A percentile compares a stretch with the other conserved stretches of the same genome.
These are phyloP conservation scores for Orius laevigatus DNA, from an alignment of 1,140 invertebrate species.

Conservation along the genomic window DNA sequence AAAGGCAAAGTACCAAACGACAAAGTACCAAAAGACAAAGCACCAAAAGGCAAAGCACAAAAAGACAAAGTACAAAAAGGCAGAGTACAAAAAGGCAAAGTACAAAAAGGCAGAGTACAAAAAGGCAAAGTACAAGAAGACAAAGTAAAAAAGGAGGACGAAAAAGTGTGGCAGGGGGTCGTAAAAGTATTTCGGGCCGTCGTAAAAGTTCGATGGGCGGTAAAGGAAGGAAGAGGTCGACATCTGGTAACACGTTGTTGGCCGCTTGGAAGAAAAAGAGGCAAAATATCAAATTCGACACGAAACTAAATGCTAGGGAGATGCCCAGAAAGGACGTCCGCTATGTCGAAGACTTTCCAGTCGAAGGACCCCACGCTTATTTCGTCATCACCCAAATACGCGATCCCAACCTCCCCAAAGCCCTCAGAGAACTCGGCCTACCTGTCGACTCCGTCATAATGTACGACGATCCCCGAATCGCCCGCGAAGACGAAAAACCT, in stretches of 20 bases:
- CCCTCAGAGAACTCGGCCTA: constrained; percentile 1
- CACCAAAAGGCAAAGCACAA: constrained; percentile 3
- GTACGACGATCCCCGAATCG: neutral
- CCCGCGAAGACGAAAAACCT: too few relatives aligned
- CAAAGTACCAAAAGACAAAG: constrained; percentile 13
- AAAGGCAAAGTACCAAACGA: constrained; percentile 14
- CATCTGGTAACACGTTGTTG: neutral
- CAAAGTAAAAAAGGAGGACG: constrained; percentile 7
- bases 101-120: constrained; percentile 3
- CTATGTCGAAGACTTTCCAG: neutral
- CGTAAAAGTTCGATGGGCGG: neutral
- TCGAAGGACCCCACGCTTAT: constrained; percentile 3
- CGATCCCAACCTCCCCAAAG: neutral
- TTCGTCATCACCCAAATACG: constrained; percentile 9
- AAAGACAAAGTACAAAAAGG: constrained; percentile 3
- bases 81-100: neutral
- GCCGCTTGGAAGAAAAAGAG: neutral
- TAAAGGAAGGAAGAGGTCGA: neutral
- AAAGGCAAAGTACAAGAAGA: constrained; percentile 14
- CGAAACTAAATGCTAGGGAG: constrained; percentile 4
- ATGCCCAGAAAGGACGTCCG: neutral
- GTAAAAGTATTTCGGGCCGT: neutral
- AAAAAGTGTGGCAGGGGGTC: constrained; percentile 7
- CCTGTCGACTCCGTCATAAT: neutral
- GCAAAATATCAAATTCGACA: neutral